phyloP scores from a whole-genome alignment of 2,113 vertebrate species.

The Hyperoodon ampullatus region DNA sequence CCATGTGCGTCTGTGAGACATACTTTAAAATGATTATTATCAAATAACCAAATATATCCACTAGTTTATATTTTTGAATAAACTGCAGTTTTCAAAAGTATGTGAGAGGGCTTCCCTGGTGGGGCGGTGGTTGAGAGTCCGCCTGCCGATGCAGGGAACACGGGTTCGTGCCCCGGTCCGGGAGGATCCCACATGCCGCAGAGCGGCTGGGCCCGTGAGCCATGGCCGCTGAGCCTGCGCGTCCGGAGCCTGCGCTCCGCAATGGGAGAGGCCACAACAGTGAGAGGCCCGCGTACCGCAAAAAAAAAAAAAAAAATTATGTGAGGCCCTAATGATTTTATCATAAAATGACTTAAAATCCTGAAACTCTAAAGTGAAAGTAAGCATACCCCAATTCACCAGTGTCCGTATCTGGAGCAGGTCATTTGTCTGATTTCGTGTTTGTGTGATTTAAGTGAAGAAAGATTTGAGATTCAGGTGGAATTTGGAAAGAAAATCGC shows the following conservation, averaged over 20 bases:
- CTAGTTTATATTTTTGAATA: neutral
- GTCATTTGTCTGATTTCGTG: neutral
- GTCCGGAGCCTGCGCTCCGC: too few relatives aligned
- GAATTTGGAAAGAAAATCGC: neutral
- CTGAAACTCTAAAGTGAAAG: neutral
- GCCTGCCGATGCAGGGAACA: too few relatives aligned
- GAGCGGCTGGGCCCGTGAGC: too few relatives aligned
- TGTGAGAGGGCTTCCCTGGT: neutral
- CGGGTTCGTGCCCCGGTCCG: too few relatives aligned
- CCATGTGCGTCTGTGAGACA: neutral
- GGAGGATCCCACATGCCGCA: too few relatives aligned
- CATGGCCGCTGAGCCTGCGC: too few relatives aligned
- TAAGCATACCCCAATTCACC: neutral
- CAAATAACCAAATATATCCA: neutral
- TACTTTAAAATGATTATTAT: neutral
- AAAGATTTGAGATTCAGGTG: neutral
- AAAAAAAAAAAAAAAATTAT: neutral
- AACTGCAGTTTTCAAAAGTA: slow-evolving; percentile 11
- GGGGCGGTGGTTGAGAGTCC: too few relatives aligned
- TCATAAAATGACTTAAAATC: neutral
- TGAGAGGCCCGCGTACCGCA: too few relatives aligned
- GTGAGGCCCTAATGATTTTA: neutral
- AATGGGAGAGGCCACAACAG: too few relatives aligned
- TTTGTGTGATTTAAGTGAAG: neutral
- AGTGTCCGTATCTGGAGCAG: neutral